These are phyloP conservation scores for Drosophila monieri DNA, from an alignment of 2,888 invertebrate genomes.

Conservation along the genomic window DNA sequence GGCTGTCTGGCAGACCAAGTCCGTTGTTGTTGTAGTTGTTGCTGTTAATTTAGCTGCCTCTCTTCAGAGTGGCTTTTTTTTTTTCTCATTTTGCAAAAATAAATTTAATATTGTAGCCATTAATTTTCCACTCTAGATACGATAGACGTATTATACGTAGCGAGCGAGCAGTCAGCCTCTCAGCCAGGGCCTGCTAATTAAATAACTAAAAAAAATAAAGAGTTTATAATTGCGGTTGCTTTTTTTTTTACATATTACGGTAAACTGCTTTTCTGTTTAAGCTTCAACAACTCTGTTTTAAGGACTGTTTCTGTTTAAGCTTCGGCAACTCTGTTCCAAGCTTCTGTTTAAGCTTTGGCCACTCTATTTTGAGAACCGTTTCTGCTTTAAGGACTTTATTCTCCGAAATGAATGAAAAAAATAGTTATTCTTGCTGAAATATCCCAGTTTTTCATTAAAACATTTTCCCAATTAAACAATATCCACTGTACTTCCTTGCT, in stretches of 20 bases:
- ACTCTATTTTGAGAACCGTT: too few species aligned
- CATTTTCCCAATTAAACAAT: too few species aligned
- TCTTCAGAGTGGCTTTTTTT: constrained; percentile 3
- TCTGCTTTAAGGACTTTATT: too few species aligned
- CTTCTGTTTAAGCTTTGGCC: too few species aligned
- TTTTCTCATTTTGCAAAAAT: constrained; percentile 70
- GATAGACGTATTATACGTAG: constrained; percentile 59
- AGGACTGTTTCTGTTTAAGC: too few species aligned
- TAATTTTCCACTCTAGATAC: constrained; percentile 80
- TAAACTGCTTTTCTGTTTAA: constrained; percentile 11
- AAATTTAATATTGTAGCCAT: constrained; percentile 80
- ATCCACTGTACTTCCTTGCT: not conserved
- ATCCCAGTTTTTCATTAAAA: too few species aligned
- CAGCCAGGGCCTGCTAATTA: constrained; percentile 64
- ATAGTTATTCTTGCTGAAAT: too few species aligned
- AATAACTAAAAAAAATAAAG: constrained; percentile 70
- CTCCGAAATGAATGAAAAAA: too few species aligned
- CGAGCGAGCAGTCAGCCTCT: constrained; percentile 11
- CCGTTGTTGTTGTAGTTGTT: constrained; percentile 47
- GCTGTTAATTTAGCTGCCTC: constrained; percentile 13
- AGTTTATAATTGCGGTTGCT: constrained; percentile 68
- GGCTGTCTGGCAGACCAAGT: constrained; percentile 72
- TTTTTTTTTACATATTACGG: constrained; percentile 61
- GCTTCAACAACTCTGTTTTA: constrained; percentile 21
- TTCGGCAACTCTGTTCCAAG: too few species aligned